Percentiles rank a stretch among this genome's conserved stretches.
These are phyloP conservation scores for Sebastes fasciatus DNA, from an alignment of 2,113 vertebrate genomes.

Conservation along the genomic window DNA sequence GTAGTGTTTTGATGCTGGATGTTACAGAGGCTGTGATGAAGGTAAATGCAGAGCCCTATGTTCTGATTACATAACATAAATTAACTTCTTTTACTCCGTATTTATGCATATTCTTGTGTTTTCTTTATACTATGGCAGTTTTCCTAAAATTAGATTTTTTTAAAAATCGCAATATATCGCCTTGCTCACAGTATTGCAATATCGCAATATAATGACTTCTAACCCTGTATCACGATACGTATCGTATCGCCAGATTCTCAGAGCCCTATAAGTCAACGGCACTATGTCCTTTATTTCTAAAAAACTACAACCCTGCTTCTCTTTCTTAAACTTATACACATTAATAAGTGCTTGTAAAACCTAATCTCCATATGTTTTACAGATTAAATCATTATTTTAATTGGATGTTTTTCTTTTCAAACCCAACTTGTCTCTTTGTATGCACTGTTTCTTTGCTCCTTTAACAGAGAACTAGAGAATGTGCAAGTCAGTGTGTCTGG, in stretches of 20 bases:
- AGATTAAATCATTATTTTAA: constrained; percentile 17
- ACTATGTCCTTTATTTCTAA: not conserved
- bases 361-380: constrained; percentile 19
- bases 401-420: not conserved
- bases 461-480: not conserved
- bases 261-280: not conserved
- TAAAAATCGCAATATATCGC: too few species aligned
- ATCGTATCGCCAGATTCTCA: not conserved
- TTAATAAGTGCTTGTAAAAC: not conserved
- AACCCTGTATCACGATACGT: too few species aligned
- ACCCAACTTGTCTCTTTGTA: constrained; percentile 12
- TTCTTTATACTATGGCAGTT: too few species aligned
- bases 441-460: not conserved
- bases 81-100: too few species aligned
- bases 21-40: too few species aligned
- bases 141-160: too few species aligned
- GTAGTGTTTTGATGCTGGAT: too few species aligned
- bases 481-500: constrained; percentile 28
- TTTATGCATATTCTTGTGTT: too few species aligned
- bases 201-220: too few species aligned
- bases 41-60: too few species aligned
- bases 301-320: not conserved
- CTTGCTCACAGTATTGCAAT: too few species aligned
- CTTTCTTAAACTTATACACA: constrained; percentile 17
- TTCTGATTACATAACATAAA: too few species aligned